A percentile compares a stretch with the other conserved stretches of the same genome.
These are phyloP conservation scores for Tragopan temminckii DNA, from an alignment of 2,797 vertebrate genomes.

Conservation along the genomic window DNA sequence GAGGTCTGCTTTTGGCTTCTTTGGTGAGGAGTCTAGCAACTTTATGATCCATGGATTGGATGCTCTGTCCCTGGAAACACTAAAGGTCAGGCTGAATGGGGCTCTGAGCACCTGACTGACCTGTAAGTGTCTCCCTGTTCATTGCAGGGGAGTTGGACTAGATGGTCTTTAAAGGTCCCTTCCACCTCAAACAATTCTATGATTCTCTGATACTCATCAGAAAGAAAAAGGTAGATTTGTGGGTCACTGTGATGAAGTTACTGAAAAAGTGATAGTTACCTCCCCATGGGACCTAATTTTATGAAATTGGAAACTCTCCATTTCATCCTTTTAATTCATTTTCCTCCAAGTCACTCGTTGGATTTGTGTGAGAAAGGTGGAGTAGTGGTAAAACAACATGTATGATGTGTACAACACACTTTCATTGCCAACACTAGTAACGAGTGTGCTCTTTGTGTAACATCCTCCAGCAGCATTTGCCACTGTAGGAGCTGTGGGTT, in stretches of 20 bases:
- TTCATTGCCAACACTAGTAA: conserved; percentile 5
- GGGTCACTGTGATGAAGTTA: not conserved
- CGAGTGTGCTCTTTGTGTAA: conserved; percentile 13
- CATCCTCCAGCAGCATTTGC: not conserved
- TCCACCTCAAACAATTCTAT: too few relatives aligned
- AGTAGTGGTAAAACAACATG: not conserved
- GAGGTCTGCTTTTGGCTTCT: not conserved
- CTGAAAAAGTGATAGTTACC: not conserved
- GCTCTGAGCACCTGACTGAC: too few relatives aligned
- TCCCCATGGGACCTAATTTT: not conserved
- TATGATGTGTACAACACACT: not conserved
- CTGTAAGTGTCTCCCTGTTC: too few relatives aligned
- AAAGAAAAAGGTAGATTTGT: conserved; percentile 2
- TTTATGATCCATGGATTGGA: not conserved
- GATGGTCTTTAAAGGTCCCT: too few relatives aligned
- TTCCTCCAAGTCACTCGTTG: not conserved
- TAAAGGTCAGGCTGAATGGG: too few relatives aligned
- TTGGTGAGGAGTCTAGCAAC: not conserved
- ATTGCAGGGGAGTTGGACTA: too few relatives aligned
- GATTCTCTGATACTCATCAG: not conserved
- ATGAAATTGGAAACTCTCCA: conserved; percentile 12
- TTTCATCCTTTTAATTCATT: not conserved
- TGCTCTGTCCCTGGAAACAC: too few relatives aligned
- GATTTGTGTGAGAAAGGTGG: not conserved
- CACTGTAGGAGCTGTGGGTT: not conserved